These are phyloP conservation scores for Anoplolepis gracilipes DNA, from an alignment of 1,140 invertebrate genomes.

Conservation along the genomic window DNA sequence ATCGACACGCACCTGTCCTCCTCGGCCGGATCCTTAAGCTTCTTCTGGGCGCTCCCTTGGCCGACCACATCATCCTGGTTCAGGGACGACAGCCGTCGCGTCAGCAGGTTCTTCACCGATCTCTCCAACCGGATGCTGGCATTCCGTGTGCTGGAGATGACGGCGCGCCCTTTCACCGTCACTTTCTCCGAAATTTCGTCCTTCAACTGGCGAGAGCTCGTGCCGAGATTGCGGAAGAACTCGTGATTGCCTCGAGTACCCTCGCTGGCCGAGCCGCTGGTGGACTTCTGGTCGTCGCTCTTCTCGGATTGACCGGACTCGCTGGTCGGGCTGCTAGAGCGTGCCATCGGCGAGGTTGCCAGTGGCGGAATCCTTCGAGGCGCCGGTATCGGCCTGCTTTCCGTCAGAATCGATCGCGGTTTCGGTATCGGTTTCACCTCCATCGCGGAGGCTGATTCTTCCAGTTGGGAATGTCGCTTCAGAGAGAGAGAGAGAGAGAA, in stretches of 20 bases:
- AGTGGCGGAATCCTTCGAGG: constrained; percentile 72
- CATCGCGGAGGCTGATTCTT: constrained; percentile 72
- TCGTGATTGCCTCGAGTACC: constrained; percentile 71
- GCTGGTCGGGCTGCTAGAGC: constrained; percentile 71
- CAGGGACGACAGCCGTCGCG: constrained; percentile 75
- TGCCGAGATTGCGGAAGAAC: constrained; percentile 81
- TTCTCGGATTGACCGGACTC: constrained; percentile 80
- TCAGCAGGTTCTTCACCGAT: constrained; percentile 81
- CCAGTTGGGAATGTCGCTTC: constrained; percentile 73
- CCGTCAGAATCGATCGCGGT: constrained; percentile 78
- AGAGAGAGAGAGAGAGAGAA: constrained; percentile 17
- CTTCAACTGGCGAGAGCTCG: constrained; percentile 84
- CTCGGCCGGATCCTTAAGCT: constrained; percentile 52
- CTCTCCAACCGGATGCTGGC: constrained; percentile 83
- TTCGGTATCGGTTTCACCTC: constrained; percentile 83
- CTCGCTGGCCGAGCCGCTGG: constrained; percentile 30
- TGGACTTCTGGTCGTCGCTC: constrained; percentile 77
- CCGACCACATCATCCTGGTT: constrained; percentile 73
- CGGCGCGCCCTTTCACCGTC: constrained; percentile 84
- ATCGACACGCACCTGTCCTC: constrained; percentile 82
- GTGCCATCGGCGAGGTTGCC: constrained; percentile 40
- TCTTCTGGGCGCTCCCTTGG: constrained; percentile 38
- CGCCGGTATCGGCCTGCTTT: constrained; percentile 78
- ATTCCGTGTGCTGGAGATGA: constrained; percentile 86
- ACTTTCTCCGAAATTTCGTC: constrained; percentile 86